Evolutionary conservation across 1,140 invertebrate species (phyloP).

Genomic region (Geopemphigus sp.): DNA sequence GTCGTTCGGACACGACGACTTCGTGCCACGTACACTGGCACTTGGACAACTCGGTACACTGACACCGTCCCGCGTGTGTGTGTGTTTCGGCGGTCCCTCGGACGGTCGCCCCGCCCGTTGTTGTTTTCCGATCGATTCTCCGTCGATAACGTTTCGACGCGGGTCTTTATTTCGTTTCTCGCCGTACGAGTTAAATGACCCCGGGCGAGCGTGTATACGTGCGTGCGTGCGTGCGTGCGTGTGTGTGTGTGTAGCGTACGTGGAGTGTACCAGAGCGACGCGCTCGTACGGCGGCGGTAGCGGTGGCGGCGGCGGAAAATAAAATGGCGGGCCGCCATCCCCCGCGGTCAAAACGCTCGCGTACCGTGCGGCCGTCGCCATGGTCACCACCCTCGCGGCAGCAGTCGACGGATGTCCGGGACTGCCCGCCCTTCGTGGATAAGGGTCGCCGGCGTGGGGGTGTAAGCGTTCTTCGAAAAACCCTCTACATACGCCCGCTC

Average conservation of each 20-base stretch:
- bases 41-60: too few species aligned
- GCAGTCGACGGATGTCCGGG: conserved; percentile 13
- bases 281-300: too few species aligned
- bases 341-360: conserved; percentile 28
- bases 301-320: background rate
- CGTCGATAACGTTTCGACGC: too few species aligned
- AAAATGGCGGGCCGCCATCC: conserved; percentile 39
- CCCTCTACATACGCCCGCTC: too few species aligned
- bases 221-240: background rate
- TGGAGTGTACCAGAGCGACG: background rate
- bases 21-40: too few species aligned
- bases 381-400: conserved; percentile 37
- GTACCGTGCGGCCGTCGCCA: conserved; percentile 15
- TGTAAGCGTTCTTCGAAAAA: background rate
- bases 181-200: too few species aligned
- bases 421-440: background rate
- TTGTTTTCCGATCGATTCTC: too few species aligned
- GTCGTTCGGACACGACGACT: too few species aligned
- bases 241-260: background rate
- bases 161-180: too few species aligned
- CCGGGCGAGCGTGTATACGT: background rate
- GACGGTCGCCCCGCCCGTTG: too few species aligned
- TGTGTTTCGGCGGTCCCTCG: too few species aligned
- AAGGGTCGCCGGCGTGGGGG: background rate
- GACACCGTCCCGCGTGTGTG: too few species aligned